Evolutionary conservation across 2,797 vertebrate species (phyloP), one percentile per base, ranked within the genome.

Genomic region (Taeniopygia guttata): DNA sequence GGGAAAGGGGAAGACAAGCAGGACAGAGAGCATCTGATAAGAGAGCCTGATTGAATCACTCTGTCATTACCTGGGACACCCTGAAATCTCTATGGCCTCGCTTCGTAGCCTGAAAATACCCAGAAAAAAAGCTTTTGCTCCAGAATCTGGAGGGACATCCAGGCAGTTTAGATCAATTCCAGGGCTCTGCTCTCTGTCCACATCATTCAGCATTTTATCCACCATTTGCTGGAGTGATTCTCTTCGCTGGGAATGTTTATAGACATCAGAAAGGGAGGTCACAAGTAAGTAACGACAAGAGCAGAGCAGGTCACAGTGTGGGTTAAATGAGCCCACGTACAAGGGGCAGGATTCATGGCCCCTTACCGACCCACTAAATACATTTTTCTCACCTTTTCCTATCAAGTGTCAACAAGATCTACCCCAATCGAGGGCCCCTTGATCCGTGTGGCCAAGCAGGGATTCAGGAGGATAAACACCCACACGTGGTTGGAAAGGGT

Each of bases 241-340:
- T 69, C 76, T 73, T 62, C 8, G 29, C 89, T 62, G 73, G 58
- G 14, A 84, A 66, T 34, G 6, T 84, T 85, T 91, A 84, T 55
- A 88, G 94, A 76, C 70, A 95, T 91, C 83, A 76, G 85, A 72
- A 55, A 45, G 83, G 23, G 55, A 76, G 90, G 85, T 91, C 89
- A 75, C 2, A 1, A 78, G 36, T 49, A 32, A 86, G 62, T 29
- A 84, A 80, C 2, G 11, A 40, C 5, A 74, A 79, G 83, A 75
- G 67, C 27, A 67, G 45, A 29, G 40, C 36, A 52, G 87, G 77
- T 75, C 82, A 83, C 42, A 27, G 60, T 11, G 59, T 1, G 29
- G 54, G 66, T 79, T 88, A 85, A 94, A 89, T 1, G 13, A 93
- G 79, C 78, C 76, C 87, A 84, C 43, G 34, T 13, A 46, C 63